Evolutionary conservation across 2,797 vertebrate species (phyloP).

Genomic region (Notamacropus eugenii): DNA sequence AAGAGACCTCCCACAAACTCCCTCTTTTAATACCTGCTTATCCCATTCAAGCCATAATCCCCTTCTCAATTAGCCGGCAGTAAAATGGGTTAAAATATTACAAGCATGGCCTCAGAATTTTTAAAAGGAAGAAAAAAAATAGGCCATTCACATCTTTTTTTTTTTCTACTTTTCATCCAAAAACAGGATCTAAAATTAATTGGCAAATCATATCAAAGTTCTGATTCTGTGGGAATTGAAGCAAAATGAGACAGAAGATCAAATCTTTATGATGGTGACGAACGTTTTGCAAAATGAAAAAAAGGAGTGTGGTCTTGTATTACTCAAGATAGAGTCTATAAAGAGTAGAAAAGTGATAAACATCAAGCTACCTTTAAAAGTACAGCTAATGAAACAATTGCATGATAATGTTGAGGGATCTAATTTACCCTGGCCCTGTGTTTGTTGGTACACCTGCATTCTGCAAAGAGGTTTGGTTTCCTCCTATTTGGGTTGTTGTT

Average conservation of each 20-base stretch:
- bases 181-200: conserved; percentile 62
- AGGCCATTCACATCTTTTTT: conserved; percentile 31
- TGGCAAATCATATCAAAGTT: conserved; percentile 55
- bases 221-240: conserved; percentile 63
- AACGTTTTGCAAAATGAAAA: conserved; percentile 62
- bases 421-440: conserved; percentile 55
- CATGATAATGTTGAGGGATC: conserved; percentile 47
- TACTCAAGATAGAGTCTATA: conserved; percentile 56
- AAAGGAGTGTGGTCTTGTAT: conserved; percentile 65
- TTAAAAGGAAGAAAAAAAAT: conserved; percentile 44
- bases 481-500: conserved; percentile 54
- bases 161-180: conserved; percentile 60
- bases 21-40: conserved; percentile 29
- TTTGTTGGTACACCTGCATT: conserved; percentile 52
- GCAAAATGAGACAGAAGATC: conserved; percentile 71
- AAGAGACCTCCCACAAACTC: conserved; percentile 18
- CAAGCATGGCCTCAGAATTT: conserved; percentile 34
- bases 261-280: conserved; percentile 70
- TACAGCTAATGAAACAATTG: conserved; percentile 67
- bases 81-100: conserved; percentile 13
- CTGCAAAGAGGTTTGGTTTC: conserved; percentile 57
- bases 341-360: conserved; percentile 37
- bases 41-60: conserved; percentile 40
- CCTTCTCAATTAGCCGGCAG: conserved; percentile 33
- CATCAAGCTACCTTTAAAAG: conserved; percentile 49